Evolutionary conservation across 2,888 invertebrate species (phyloP), one percentile per base, ranked within the genome.

Genomic region (Melipona bicolor): DNA sequence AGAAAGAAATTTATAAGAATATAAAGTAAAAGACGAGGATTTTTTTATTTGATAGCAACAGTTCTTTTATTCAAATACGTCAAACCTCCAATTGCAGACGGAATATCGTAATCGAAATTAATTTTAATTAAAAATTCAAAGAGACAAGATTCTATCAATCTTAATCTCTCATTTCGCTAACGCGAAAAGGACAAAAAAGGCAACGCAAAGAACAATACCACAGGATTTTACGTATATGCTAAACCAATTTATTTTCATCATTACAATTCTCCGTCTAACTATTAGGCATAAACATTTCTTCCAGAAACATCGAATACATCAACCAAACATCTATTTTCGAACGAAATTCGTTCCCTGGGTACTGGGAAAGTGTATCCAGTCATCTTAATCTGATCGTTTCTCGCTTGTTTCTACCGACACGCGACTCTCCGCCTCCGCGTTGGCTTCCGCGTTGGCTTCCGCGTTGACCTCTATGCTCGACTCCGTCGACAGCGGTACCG

Each of bases 171-270:
- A 6, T 19, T 17, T 21, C 50, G 13, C 17, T n/a, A 4, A 32
- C 32, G 32, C 21, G 54, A 9, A 21, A 67, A 4, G 49, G 19
- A n/a, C 11, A 19, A 21, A 36, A 21, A 5, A 69, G 32, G 54
- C 21, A 52, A 24, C 9, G 24, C 43, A 52, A 70, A 32, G 59
- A 75, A 36, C 19, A 75, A 64, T n/a, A 52, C 24, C 36, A 43
- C 13, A 49, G 27, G 15, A 19, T n/a, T 43, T 43, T 65, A 59
- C 36, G n/a, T 78, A 78, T 62, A 84, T 84, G 81, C 81, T 81
- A 81, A 74, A 84, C 67, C 74, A 77, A 81, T 84, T 84, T 81
- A 81, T 84, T 81, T 75, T 78, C 74, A 73, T 84, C 65, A 19
- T 79, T 83, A 84, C 84, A 81, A 70, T 68, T 43, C 69, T 84